Conservation (phyloP, 1,140 invertebrate species). For the Cyclina sinensis region DNA sequence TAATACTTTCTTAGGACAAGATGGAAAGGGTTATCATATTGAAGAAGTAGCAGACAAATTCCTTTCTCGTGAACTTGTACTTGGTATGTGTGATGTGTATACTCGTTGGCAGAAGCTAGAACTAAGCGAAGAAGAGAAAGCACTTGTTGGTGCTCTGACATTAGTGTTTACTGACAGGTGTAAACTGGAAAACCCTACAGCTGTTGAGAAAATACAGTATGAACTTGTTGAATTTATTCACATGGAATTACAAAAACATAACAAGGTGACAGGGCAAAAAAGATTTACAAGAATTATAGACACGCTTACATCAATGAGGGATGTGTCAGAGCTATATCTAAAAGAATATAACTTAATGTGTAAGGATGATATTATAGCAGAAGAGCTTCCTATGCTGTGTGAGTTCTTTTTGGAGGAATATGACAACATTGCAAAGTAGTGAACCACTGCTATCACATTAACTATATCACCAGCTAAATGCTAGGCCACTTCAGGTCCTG, state of each 20-base stretch:
- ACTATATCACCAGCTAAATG: too few relatives aligned
- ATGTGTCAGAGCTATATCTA: conserved; percentile 33
- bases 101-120: conserved; percentile 21
- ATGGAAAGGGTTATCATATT: conserved; percentile 49
- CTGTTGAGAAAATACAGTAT: conserved; percentile 26
- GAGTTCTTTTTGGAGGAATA: conserved; percentile 59
- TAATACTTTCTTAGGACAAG: background rate
- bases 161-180: conserved; percentile 51
- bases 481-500: too few relatives aligned
- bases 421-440: background rate
- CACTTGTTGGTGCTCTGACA: conserved; percentile 1
- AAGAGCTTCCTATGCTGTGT: conserved; percentile 50
- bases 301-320: conserved; percentile 1
- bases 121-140: conserved; percentile 40
- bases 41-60: conserved; percentile 48
- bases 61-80: background rate
- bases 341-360: conserved; percentile 51
- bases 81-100: background rate
- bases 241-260: background rate
- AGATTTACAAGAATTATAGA: conserved; percentile 43
- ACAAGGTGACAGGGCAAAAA: background rate
- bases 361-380: conserved; percentile 36
- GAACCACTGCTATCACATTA: too few relatives aligned
- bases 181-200: conserved; percentile 5
- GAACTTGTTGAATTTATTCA: background rate